Evolutionary conservation across 2,113 vertebrate genomes (phyloP), one percentile per base, ranked within the genome.

Genomic region (Pontoporia blainvillei): DNA sequence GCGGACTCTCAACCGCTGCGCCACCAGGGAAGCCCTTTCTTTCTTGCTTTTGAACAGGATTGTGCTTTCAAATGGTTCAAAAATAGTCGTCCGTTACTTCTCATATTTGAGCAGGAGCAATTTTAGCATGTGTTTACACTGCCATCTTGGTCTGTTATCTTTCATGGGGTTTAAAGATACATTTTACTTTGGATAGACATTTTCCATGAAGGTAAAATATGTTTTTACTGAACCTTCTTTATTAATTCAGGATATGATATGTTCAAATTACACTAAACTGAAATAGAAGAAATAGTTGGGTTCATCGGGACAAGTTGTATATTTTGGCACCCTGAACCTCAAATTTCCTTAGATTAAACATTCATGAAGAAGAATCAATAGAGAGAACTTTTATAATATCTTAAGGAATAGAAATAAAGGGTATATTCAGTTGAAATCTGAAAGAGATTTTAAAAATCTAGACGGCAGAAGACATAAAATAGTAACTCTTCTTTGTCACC

Each of bases 371-470:
- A 81, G 62, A 72, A 67, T 89, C 44, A 69, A 64, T 79, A 66
- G 36, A 25, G 49, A 91, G 57, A 93, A 64, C 39, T 69, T 86
- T 46, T 39, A 85, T 84, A 69, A 34, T 62, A 79, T 36, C 27
- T 78, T 87, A 90, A 81, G 39, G 31, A 84, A 49, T 57, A 87
- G 67, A 97, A 93, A 91, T 59, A 84, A 91, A 87, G n/a, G 46
- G 2, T 12, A 72, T 76, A 39, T n/a, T 88, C 23, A 81, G 14
- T 44, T 84, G 64, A 97, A 59, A 25, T 85, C 54, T 89, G 46
- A 61, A 78, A n/a, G 21, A 31, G 15, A 41, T 88, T 78, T 44
- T 4, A 21, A 39, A 49, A 94, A 85, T 72, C 36, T 91, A 17
- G 39, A 82, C 66, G 44, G 62, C 31, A 79, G 64, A 61, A 67